Base-by-base conservation (phyloP, 2,888 invertebrate genomes). In the Peribatodes rhomboidaria region DNA sequence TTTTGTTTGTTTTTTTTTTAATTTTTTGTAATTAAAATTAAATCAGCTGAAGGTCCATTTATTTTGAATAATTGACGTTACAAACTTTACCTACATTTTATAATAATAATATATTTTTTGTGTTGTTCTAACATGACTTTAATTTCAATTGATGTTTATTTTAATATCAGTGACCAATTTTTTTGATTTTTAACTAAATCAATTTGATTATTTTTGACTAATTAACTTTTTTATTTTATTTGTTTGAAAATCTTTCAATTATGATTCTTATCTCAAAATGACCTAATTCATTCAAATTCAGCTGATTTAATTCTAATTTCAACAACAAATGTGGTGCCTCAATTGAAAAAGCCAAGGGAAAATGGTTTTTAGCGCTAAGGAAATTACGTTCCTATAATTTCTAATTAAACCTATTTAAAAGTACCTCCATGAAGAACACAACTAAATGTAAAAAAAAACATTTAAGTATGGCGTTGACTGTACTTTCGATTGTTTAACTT, bases 371-470 rank as follows among this genome's bases (percentile, higher is more conserved):
- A 72, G 69, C 22, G 66, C 18, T 86, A 85, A 86, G 84, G 75
- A 52, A 75, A 81, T 80, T 82, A 80, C 83, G 90, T 91, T 91
- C 90, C 90, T 91, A 89, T 88, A 82, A 59, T 74, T 81, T 83
- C 72, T 75, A 79, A 77, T 18, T 50, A 53, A 54, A 78, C 70
- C 69, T 80, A 83, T 79, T 78, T 80, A 58, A n/a, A 72, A 80
- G 83, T 82, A 83, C 83, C 83, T 78, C 79, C 75, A 78, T 74
- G 27, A 59, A 59, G 46, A 39, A 55, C 52, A 46, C 33, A 57
- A 14, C 11, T 61, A 66, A 27, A 27, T 27, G 6, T 6, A 27
- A 55, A 58, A 56, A 58, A 37, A 57, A 56, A 67, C 9, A 31
- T 44, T 27, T 16, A 13, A 41, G 27, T 41, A 39, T 50, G 53